phyloP scores from a whole-genome alignment of 2,113 vertebrate genomes.

The Menidia beryllina region DNA sequence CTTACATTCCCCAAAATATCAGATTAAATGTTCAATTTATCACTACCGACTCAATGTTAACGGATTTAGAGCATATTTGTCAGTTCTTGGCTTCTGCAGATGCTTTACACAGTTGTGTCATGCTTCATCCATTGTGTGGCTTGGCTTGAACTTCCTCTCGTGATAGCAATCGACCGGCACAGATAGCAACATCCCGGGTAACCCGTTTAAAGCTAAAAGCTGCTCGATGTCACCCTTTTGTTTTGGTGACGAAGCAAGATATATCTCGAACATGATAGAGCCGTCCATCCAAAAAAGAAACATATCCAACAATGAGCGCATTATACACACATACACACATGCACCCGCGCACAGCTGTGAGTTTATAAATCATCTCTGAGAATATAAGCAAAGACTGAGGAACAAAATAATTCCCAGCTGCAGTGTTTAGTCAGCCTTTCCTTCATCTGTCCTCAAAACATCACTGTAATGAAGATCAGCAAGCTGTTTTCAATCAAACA shows the following conservation, averaged over 20 bases:
- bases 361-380: conserved; percentile 68
- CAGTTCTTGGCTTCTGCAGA: conserved; percentile 56
- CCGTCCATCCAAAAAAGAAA: conserved; percentile 38
- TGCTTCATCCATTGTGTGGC: conserved; percentile 31
- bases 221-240: neutral
- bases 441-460: conserved; percentile 65
- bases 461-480: conserved; percentile 57
- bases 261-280: conserved; percentile 26
- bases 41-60: conserved; percentile 10
- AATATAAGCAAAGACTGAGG: conserved; percentile 52
- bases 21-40: conserved; percentile 45
- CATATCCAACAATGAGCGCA: conserved; percentile 15
- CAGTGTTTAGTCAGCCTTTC: conserved; percentile 46
- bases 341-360: conserved; percentile 64
- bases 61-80: conserved; percentile 56
- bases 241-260: conserved; percentile 5
- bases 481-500: conserved; percentile 76
- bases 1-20: conserved; percentile 56
- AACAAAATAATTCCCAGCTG: conserved; percentile 73
- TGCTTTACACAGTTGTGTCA: conserved; percentile 34
- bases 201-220: neutral
- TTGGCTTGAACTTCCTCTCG: conserved; percentile 23
- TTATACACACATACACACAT: conserved; percentile 46
- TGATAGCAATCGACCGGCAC: conserved; percentile 17
- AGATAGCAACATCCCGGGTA: neutral